Conservation (phyloP, 1,140 invertebrate species). For the Dryas iulia region DNA sequence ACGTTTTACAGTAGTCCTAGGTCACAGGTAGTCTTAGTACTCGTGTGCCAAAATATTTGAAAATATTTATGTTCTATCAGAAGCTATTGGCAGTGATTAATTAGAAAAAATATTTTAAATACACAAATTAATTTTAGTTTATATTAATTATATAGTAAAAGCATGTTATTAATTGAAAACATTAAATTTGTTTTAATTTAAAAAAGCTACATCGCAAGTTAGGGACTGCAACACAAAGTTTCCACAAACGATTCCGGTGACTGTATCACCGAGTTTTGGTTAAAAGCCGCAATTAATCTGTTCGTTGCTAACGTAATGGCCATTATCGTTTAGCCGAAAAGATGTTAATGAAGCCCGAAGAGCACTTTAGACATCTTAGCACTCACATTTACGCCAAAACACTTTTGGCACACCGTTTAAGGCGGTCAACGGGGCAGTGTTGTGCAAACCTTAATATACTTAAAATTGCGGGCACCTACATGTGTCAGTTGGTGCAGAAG, state of each 20-base stretch:
- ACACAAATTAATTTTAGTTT: no score
- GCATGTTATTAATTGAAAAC: no score
- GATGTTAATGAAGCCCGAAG: conserved; percentile 26
- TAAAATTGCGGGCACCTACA: conserved; percentile 26
- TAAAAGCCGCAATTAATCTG: conserved; percentile 12
- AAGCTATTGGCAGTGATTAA: no score
- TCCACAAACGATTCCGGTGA: not conserved
- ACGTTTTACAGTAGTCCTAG: no score
- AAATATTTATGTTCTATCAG: no score
- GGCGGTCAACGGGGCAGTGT: conserved; percentile 30
- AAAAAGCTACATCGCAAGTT: not conserved
- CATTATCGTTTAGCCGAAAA: conserved; percentile 19
- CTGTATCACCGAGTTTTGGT: not conserved
- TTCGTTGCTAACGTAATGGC: conserved; percentile 7
- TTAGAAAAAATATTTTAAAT: no score
- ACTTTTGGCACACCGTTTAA: conserved; percentile 33
- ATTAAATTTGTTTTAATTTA: no score
- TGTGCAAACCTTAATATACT: conserved; percentile 41
- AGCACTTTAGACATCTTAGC: conserved; percentile 22
- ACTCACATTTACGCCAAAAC: conserved; percentile 30
- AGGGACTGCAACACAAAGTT: not conserved
- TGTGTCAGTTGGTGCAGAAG: conserved; percentile 27
- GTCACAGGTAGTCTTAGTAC: no score
- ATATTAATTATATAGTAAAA: no score
- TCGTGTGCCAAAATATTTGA: no score